Evolutionary conservation across 2,797 vertebrate genomes (phyloP).

Genomic region (Scleropages formosus): DNA sequence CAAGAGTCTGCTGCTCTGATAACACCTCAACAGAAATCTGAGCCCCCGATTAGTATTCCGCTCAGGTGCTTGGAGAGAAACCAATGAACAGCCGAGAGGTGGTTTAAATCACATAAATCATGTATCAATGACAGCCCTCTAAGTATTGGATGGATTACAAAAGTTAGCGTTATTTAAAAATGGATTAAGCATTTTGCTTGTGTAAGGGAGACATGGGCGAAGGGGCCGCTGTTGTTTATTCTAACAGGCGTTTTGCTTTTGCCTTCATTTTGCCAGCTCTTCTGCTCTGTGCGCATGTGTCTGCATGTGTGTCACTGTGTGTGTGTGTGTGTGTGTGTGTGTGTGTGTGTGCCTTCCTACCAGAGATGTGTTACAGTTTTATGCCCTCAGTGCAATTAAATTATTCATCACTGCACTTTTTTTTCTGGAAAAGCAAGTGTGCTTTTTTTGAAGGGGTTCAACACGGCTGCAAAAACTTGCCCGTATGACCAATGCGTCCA

Average conservation of each 20-base stretch:
- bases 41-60: conserved; percentile 95
- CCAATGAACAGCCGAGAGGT: conserved; percentile 90
- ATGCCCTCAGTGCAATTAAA: conserved; percentile 16
- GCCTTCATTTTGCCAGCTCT: background rate
- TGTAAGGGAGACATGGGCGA: conserved; percentile 54
- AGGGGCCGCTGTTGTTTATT: conserved; percentile 34
- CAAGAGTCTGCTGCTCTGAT: conserved; percentile 38
- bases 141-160: conserved; percentile 85
- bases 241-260: conserved; percentile 3
- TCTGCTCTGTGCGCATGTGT: conserved; percentile 2
- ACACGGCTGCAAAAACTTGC: background rate
- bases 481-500: background rate
- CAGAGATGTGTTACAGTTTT: conserved; percentile 8
- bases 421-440: background rate
- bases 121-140: conserved; percentile 85
- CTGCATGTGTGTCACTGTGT: background rate
- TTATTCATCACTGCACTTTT: conserved; percentile 12
- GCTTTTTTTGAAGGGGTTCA: background rate
- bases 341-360: background rate
- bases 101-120: conserved; percentile 95
- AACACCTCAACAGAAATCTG: conserved; percentile 78
- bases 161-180: conserved; percentile 93
- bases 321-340: background rate
- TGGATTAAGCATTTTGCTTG: conserved; percentile 79
- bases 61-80: conserved; percentile 89